These are phyloP conservation scores for Spilogale gracilis DNA, from an alignment of 2,113 vertebrate species.

Conservation along the genomic window DNA sequence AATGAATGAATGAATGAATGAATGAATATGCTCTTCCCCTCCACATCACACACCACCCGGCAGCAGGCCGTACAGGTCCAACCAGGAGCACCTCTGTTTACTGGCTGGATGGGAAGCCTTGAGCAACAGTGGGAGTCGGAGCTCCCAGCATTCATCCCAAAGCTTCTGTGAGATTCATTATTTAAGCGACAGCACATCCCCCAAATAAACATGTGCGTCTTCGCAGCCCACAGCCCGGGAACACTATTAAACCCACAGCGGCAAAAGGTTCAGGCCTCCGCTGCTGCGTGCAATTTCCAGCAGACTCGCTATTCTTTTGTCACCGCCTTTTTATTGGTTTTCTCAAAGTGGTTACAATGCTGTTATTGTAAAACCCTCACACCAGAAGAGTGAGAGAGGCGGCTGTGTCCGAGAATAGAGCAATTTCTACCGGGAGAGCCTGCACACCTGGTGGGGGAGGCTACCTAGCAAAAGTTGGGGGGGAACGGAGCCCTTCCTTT, in stretches of 20 bases:
- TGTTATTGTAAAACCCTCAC: slow-evolving; percentile 82
- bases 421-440: slow-evolving; percentile 71
- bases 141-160: slow-evolving; percentile 69
- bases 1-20: not conserved
- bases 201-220: slow-evolving; percentile 80
- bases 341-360: slow-evolving; percentile 83
- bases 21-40: not conserved
- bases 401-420: slow-evolving; percentile 63
- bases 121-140: not conserved
- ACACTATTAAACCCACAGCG: slow-evolving; percentile 78
- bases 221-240: slow-evolving; percentile 73
- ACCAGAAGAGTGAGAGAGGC: slow-evolving; percentile 73
- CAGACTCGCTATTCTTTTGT: slow-evolving; percentile 81
- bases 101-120: slow-evolving; percentile 22
- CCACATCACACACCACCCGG: not conserved
- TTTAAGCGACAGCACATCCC: slow-evolving; percentile 72
- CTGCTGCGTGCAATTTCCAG: slow-evolving; percentile 79
- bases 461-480: slow-evolving; percentile 6
- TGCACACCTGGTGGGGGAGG: slow-evolving; percentile 22
- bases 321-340: slow-evolving; percentile 84
- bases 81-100: not conserved
- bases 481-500: slow-evolving; percentile 8
- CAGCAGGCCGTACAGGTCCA: not conserved
- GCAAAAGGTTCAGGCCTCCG: slow-evolving; percentile 74
- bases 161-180: slow-evolving; percentile 76